Evolutionary conservation across 1,140 invertebrate species (phyloP), one percentile per base, ranked within the genome.

Genomic region (Papilio aristodemus): DNA sequence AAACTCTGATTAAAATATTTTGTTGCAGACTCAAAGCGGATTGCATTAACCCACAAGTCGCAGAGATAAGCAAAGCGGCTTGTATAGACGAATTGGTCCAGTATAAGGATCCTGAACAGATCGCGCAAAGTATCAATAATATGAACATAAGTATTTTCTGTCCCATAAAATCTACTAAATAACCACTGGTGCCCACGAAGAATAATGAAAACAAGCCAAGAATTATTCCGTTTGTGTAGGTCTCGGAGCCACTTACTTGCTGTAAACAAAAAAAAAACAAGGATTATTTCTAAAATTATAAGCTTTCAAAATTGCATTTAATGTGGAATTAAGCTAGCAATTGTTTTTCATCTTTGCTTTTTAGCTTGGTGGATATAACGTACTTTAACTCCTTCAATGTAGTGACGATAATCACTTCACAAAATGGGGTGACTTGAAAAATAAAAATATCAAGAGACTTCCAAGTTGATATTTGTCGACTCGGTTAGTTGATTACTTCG

Each of bases 191-290:
- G 1, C 62, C 58, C 1, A 83, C 76, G 17, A 79, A 78, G 2
- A 78, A 2, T 11, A 85, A 22, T 0, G 79, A 81, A 5, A 79
- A 57, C 0, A 78, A 41, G 10, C 85, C 85, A 5, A 87, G 64
- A 7, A 87, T 78, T 1, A 87, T 73, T 13, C 78, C 78, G 57
- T 87, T 87, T 17, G 78, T 78, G 25, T 87, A 87, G 0, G 85
- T 87, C 54, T 84, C 75, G 8, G 74, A 63, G 1, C 85, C 85
- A 68, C 82, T 83, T 10, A 83, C 19, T 74, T 81, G 71, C 85
- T 87, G 78, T 60, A 78, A 81, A 32, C 6, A 32, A 6, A 32
- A 32, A 3, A 32, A 60, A 68, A 13, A 59, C 69, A 67, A 70
- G 32, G 25, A 7, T 39, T 39, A 32, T 46, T 7, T 22, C 2